Evolutionary conservation across 1,140 invertebrate genomes (phyloP), one percentile per base, ranked within the genome.

Genomic region (Achroia grisella): DNA sequence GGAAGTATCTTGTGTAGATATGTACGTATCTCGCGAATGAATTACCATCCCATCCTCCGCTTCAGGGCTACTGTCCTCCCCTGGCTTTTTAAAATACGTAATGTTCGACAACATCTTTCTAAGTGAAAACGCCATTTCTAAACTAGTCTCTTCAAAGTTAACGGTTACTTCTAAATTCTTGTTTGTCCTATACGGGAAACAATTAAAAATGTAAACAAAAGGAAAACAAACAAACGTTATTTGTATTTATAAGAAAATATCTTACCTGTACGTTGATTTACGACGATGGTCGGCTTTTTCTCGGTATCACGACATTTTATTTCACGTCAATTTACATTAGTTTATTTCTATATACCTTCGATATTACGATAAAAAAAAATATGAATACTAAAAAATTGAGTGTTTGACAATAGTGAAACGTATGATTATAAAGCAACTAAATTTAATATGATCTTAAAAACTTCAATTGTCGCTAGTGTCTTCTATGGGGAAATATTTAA

Each of bases 81-180:
- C 74, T 2, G 67, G 40, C 52, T 75, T 81, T 44, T 79, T 75
- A 48, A 84, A 82, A 51, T 81, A 79, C 15, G 52, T 71, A 27
- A 82, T 84, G 37, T 80, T 81, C 5, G 78, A 82, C 34, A 84
- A 50, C 53, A 84, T 84, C 52, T 72, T 74, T 44, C 71, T 49
- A 12, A 80, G 56, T 9, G 80, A 74, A 60, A 80, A 84, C 68
- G 76, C 74, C 80, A 84, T 84, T 54, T 65, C 14, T 11, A 30
- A 47, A 32, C n/a, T 31, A 4, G 17, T 23, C 6, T 37, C 40
- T 33, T 29, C 30, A 15, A 39, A 23, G 6, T 6, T 23, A 23
- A 23, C 17, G 2, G 17, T 23, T 2, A 15, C 5, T 10, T 14
- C 15, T 1, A 11, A n/a, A 17, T 6, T 9, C 4, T 17, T 10